Evolutionary conservation across 2,797 vertebrate genomes (phyloP), one percentile per base, ranked within the genome.

Genomic region (Petrocephalus sullivani): DNA sequence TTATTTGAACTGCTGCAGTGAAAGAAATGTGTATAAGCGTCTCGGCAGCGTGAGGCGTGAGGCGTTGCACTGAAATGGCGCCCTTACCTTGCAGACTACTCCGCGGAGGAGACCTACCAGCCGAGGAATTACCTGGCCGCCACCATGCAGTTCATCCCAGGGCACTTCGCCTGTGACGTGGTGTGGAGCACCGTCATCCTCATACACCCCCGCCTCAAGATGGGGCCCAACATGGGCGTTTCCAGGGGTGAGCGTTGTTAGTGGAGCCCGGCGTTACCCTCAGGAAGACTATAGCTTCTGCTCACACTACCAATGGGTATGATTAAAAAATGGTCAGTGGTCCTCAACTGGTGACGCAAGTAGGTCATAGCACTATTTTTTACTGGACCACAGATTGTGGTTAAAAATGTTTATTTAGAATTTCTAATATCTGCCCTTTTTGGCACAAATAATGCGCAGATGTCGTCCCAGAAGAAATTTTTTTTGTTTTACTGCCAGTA

Each of bases 91-190:
- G 28, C 90, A 99, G 98, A 99, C 92, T 99, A 98, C 89, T 96
- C 94, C 87, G 93, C 96, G 0, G 98, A 99, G 71, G 98, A 99
- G 90, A 99, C 95, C 94, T 99, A 98, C 94, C 96, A 96, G 91
- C 97, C 97, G n/a, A 95, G 97, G 85, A 97, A 99, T 91, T 99
- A 99, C 90, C 93, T 99, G 86, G 98, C 98, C 19, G 98, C 98
- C 91, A 99, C 98, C 33, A 99, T 99, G 98, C 98, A 99, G 87
- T 99, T 99, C 92, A 97, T 99, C 82, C 98, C 98, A 0, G 98
- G 98, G 53, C 97, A 99, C 91, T 99, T 99, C 93, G 97, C 98
- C 85, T 99, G 98, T 90, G 97, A 98, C 0, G 96, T 98, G 14
- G 97, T 98, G 23, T 99, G 98, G 98, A 98, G 95, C 94, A 99